A percentile compares a stretch with the other conserved stretches of the same genome.
Conservation (phyloP, 2,797 vertebrate genomes). For the Myotis daubentonii region DNA sequence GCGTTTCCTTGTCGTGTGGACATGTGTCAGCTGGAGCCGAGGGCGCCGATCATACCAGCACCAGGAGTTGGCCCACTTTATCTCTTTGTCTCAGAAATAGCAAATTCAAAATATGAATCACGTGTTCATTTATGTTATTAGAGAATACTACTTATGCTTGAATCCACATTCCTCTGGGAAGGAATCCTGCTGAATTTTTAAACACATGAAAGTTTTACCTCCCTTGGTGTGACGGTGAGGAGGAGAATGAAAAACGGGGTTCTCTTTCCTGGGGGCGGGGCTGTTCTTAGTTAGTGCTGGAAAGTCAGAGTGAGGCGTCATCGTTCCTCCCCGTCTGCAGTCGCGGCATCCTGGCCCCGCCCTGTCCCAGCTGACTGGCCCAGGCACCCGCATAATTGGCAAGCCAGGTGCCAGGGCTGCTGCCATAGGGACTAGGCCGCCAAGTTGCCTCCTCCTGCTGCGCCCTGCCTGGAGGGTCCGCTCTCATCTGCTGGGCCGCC, state of each 20-base stretch:
- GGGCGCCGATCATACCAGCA: neutral
- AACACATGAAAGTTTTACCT: neutral
- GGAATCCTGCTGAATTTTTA: neutral
- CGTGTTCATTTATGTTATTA: neutral
- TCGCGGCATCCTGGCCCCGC: neutral
- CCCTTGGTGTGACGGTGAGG: neutral
- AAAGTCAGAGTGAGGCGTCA: neutral
- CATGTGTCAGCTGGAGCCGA: neutral
- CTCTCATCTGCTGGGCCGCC: neutral
- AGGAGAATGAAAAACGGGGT: neutral
- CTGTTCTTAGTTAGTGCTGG: too few relatives aligned
- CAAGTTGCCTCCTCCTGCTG: neutral
- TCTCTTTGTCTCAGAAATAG: slow-evolving; percentile 9
- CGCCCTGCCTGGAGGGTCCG: neutral
- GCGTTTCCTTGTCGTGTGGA: neutral
- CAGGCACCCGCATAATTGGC: neutral
- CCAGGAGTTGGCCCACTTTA: neutral
- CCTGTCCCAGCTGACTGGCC: neutral
- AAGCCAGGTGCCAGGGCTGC: neutral
- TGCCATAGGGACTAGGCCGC: neutral
- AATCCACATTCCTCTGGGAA: neutral
- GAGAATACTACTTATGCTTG: neutral
- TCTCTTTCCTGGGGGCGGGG: neutral
- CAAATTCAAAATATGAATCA: neutral
- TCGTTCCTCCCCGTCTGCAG: neutral